A percentile compares a stretch with the other conserved stretches of the same genome.
Evolutionary conservation across 1,140 invertebrate species (phyloP).

Genomic region (Pinna nobilis): DNA sequence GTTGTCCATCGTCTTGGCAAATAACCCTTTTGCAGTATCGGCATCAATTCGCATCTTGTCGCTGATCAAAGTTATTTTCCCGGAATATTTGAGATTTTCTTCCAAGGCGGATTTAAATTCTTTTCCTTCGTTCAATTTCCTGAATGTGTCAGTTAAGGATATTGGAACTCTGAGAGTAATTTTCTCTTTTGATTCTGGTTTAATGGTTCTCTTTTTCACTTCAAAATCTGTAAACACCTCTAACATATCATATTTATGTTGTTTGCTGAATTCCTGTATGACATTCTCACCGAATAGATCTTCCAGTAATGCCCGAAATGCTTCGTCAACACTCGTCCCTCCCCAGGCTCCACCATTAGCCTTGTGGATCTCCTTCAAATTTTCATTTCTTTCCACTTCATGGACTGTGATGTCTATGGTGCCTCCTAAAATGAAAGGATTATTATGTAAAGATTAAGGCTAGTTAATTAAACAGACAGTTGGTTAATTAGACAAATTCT

Average conservation of each 20-base stretch:
- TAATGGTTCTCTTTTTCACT: slow-evolving; percentile 21
- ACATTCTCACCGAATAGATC: slow-evolving; percentile 16
- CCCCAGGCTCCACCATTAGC: slow-evolving; percentile 39
- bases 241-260: slow-evolving; percentile 22
- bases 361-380: slow-evolving; percentile 33
- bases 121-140: not conserved
- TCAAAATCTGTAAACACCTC: slow-evolving; percentile 25
- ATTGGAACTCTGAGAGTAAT: slow-evolving; percentile 2
- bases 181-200: not conserved
- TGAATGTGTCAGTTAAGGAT: not conserved
- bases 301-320: slow-evolving; percentile 19
- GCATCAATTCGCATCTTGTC: slow-evolving; percentile 33
- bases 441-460: not conserved
- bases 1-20: slow-evolving; percentile 6
- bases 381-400: slow-evolving; percentile 12
- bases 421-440: slow-evolving; percentile 22
- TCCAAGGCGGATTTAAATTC: not conserved
- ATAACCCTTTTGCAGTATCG: slow-evolving; percentile 11
- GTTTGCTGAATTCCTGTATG: slow-evolving; percentile 10
- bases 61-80: not conserved
- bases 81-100: not conserved
- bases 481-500: no score
- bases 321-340: slow-evolving; percentile 33
- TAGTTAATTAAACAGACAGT: no score
- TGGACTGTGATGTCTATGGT: slow-evolving; percentile 37